Percentiles rank a stretch among this genome's conserved stretches.
These are phyloP conservation scores for Agrochola litura DNA, from an alignment of 2,888 invertebrate genomes.

Conservation along the genomic window DNA sequence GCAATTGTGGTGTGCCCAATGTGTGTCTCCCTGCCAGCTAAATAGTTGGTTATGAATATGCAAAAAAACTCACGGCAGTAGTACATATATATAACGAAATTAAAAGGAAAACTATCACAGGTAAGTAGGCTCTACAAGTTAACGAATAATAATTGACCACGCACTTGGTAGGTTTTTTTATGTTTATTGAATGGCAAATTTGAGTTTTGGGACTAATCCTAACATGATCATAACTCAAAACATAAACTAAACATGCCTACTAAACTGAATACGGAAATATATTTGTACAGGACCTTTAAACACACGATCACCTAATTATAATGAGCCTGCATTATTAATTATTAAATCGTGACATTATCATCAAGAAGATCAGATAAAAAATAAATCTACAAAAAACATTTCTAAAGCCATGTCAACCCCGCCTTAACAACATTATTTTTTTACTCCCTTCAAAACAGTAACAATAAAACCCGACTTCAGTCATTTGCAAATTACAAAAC, in stretches of 20 bases:
- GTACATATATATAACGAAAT: too few relatives aligned
- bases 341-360: slow-evolving; percentile 14
- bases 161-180: neutral
- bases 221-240: neutral
- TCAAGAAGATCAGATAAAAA: slow-evolving; percentile 7
- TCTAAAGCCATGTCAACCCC: slow-evolving; percentile 1
- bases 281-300: neutral
- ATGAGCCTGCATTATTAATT: neutral
- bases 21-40: too few relatives aligned
- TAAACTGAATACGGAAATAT: neutral
- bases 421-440: slow-evolving; percentile 16
- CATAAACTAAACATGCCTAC: neutral
- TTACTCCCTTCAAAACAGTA: slow-evolving; percentile 34
- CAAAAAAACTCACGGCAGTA: too few relatives aligned
- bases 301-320: neutral
- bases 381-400: neutral
- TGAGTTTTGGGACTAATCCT: neutral
- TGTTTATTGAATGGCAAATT: neutral
- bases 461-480: slow-evolving; percentile 44
- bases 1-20: too few relatives aligned
- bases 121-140: too few relatives aligned
- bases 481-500: slow-evolving; percentile 57
- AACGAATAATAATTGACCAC: too few relatives aligned
- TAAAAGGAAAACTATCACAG: too few relatives aligned
- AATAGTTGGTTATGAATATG: too few relatives aligned